Percentiles rank a stretch among this genome's conserved stretches.
phyloP scores from a whole-genome alignment of 2,797 vertebrate genomes.

The Spatula clypeata region DNA sequence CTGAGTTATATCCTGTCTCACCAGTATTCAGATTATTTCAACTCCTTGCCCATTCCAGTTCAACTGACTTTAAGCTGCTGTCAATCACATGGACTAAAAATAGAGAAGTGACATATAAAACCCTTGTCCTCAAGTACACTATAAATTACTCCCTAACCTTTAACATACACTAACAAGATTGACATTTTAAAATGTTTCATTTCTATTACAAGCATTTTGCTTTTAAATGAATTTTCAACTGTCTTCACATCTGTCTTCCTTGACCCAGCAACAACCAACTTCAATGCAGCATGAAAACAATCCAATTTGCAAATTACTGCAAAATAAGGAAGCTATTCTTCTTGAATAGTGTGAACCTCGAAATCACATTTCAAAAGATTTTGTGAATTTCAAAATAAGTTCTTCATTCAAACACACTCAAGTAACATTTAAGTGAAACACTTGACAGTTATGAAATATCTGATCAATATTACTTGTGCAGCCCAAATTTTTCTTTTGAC shows the following conservation, averaged over 20 bases:
- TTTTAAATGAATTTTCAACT: neutral
- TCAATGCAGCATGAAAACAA: neutral
- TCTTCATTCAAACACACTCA: neutral
- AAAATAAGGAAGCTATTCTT: neutral
- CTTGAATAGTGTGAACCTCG: neutral
- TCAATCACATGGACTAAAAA: slow-evolving; percentile 29
- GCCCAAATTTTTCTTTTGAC: neutral
- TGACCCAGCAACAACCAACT: neutral
- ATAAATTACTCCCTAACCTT: neutral
- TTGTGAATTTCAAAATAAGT: neutral
- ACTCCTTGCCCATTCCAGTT: neutral
- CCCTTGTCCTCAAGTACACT: neutral
- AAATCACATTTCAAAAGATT: neutral
- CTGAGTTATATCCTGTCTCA: neutral
- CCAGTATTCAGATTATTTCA: neutral
- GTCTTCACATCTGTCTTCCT: neutral
- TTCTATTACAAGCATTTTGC: neutral
- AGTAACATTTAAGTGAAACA: neutral
- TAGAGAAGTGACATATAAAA: neutral
- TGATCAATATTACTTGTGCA: neutral
- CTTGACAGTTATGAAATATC: neutral
- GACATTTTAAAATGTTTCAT: neutral
- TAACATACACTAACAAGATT: neutral
- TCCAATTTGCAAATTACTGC: neutral
- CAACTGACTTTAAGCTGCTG: neutral